Conservation (phyloP, 2,888 invertebrate species). For the Drosophila anomalata region DNA sequence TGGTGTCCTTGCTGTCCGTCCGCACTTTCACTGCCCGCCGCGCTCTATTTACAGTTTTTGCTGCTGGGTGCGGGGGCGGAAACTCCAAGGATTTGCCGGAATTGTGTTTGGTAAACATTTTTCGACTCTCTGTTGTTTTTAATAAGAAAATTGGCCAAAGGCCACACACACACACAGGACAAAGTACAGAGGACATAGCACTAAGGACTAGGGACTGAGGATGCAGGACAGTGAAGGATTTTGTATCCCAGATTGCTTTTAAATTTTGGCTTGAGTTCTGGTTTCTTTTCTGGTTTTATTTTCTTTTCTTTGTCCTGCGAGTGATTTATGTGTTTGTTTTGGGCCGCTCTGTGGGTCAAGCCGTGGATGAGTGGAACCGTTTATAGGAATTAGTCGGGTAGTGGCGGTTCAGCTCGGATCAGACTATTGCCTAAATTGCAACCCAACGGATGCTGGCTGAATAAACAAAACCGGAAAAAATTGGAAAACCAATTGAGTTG, state of each 20-base stretch:
- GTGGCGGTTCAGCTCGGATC: conserved; percentile 38
- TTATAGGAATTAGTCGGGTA: conserved; percentile 68
- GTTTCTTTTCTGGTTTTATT: conserved; percentile 48
- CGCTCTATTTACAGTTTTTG: conserved; percentile 75
- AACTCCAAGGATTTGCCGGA: conserved; percentile 64
- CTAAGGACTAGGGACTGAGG: conserved; percentile 7
- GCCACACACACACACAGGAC: conserved; percentile 56
- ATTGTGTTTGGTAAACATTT: conserved; percentile 78
- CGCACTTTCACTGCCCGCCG: conserved; percentile 72
- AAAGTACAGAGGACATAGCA: conserved; percentile 5
- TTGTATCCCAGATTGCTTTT: conserved; percentile 71
- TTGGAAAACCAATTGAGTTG: conserved; percentile 43
- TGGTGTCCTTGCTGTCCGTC: conserved; percentile 53
- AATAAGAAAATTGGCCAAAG: conserved; percentile 78
- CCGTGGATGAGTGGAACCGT: conserved; percentile 55
- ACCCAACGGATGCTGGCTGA: conserved; percentile 55
- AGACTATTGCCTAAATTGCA: conserved; percentile 24
- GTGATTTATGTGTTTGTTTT: conserved; percentile 77
- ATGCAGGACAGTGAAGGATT: conserved; percentile 20
- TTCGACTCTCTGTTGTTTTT: conserved; percentile 78
- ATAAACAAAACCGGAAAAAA: conserved; percentile 57
- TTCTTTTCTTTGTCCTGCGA: conserved; percentile 44
- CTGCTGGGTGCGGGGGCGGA: conserved; percentile 26
- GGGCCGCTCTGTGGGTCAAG: conserved; percentile 73
- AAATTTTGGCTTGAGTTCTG: conserved; percentile 67